Evolutionary conservation across 2,113 vertebrate species (phyloP).

Genomic region (Silurus glanis): DNA sequence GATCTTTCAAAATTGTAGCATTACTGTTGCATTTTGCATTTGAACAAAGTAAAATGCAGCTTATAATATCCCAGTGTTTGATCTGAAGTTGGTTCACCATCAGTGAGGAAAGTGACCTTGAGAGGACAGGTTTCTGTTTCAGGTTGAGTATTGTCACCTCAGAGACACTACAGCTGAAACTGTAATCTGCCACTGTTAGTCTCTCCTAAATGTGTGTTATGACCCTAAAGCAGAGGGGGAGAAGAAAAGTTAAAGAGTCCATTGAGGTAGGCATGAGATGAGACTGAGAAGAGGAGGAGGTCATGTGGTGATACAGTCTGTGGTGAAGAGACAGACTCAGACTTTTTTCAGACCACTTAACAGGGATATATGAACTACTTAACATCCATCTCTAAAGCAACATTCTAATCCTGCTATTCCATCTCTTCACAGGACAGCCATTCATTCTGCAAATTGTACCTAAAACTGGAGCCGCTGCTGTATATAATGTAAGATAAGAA

Average conservation of each 20-base stretch:
- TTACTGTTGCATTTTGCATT: background rate
- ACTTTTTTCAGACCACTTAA: slow-evolving; percentile 69
- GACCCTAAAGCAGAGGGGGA: slow-evolving; percentile 21
- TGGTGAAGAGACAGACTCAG: slow-evolving; percentile 59
- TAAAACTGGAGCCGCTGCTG: slow-evolving; percentile 60
- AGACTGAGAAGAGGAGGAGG: slow-evolving; percentile 14
- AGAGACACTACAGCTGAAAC: slow-evolving; percentile 24
- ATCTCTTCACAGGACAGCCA: slow-evolving; percentile 61
- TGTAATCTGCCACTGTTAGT: slow-evolving; percentile 44
- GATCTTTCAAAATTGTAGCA: background rate
- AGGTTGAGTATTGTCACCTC: slow-evolving; percentile 27
- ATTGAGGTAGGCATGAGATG: background rate
- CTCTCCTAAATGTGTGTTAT: slow-evolving; percentile 51
- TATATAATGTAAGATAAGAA: slow-evolving; percentile 73
- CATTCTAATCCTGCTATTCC: slow-evolving; percentile 66
- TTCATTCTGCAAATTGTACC: slow-evolving; percentile 60
- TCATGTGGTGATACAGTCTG: slow-evolving; percentile 58
- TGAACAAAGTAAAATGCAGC: background rate
- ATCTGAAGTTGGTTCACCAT: background rate
- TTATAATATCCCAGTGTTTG: background rate
- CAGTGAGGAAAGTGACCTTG: slow-evolving; percentile 37
- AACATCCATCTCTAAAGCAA: slow-evolving; percentile 71
- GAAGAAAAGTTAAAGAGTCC: slow-evolving; percentile 54
- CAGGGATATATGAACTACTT: slow-evolving; percentile 73
- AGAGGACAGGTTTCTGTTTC: slow-evolving; percentile 39